phyloP scores from a whole-genome alignment of 2,888 invertebrate species.

The Erebia palarica region DNA sequence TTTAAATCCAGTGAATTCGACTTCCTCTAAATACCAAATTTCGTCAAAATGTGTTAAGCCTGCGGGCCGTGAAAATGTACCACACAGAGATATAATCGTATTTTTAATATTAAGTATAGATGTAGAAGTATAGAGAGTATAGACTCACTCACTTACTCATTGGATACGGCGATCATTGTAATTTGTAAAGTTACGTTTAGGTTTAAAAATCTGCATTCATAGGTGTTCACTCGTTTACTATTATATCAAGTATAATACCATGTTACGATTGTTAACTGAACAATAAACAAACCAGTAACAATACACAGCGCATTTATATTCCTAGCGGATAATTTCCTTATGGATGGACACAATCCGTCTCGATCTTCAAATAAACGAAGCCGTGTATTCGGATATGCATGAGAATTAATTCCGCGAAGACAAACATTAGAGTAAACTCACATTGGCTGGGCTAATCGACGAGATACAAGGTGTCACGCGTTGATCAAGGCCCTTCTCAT shows the following conservation, averaged over 20 bases:
- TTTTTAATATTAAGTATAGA: too few species aligned
- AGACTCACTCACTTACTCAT: background rate
- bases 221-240: background rate
- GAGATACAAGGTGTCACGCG: background rate
- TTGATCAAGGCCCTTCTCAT: too few species aligned
- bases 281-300: conserved; percentile 7
- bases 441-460: background rate
- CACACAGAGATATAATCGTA: too few species aligned
- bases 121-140: too few species aligned
- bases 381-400: conserved; percentile 20
- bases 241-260: background rate
- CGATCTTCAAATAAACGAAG: conserved; percentile 21
- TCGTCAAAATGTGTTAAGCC: too few species aligned
- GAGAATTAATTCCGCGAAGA: conserved; percentile 17
- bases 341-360: conserved; percentile 25
- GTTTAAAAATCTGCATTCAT: background rate
- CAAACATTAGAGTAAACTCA: conserved; percentile 8
- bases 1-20: too few species aligned
- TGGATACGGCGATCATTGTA: background rate
- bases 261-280: conserved; percentile 13
- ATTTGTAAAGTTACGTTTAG: background rate
- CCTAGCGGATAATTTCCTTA: conserved; percentile 25
- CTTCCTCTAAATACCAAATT: too few species aligned
- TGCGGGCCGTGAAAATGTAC: too few species aligned
- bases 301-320: conserved; percentile 25